phyloP scores from a whole-genome alignment of 2,113 vertebrate species.

The Alexandromys fortis region DNA sequence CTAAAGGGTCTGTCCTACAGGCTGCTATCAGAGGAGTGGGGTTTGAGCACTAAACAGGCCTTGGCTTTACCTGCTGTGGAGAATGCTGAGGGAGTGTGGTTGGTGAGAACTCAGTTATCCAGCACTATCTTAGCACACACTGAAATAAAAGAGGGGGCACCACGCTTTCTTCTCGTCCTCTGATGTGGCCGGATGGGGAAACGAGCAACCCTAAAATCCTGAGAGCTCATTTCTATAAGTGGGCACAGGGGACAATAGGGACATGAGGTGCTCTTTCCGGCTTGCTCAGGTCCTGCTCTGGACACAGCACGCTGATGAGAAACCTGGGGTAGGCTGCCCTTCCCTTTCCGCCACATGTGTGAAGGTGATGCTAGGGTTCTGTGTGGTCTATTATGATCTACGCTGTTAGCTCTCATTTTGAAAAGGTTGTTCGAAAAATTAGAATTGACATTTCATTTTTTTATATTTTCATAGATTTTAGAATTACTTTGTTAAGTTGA shows the following conservation, averaged over 20 bases:
- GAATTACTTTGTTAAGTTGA: not conserved
- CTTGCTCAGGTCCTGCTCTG: not conserved
- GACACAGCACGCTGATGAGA: not conserved
- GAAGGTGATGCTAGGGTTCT: not conserved
- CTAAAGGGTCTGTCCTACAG: not conserved
- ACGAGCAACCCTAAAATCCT: not conserved
- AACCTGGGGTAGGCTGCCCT: not conserved
- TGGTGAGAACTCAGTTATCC: slow-evolving; percentile 26
- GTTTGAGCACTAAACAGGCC: not conserved
- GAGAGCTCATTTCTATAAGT: slow-evolving; percentile 26
- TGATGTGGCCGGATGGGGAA: not conserved
- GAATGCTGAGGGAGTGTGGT: not conserved
- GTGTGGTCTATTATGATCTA: not conserved
- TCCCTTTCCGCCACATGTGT: not conserved
- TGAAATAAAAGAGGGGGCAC: not conserved
- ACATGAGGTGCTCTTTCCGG: not conserved
- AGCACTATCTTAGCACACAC: not conserved
- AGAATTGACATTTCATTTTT: slow-evolving; percentile 23
- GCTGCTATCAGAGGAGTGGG: not conserved
- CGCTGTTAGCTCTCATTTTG: not conserved
- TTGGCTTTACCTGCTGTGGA: not conserved
- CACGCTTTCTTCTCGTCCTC: not conserved
- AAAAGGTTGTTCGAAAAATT: slow-evolving; percentile 5
- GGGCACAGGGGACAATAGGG: not conserved
- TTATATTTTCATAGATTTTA: slow-evolving; percentile 13